Conservation (phyloP, 2,113 vertebrate species). For the Diadophis punctatus region DNA sequence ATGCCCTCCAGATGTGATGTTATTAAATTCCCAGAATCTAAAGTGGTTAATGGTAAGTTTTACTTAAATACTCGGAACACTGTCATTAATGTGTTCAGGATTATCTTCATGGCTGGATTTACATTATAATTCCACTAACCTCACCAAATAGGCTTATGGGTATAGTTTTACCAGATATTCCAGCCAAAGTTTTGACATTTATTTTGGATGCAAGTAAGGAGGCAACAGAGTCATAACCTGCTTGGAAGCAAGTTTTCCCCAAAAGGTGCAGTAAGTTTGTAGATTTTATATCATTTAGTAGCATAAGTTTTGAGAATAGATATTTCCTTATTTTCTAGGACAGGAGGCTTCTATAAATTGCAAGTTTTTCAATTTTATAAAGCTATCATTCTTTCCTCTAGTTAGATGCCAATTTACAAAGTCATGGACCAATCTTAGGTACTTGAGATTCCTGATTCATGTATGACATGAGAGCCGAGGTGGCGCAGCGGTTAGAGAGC, state of each 20-base stretch:
- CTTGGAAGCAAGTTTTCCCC: background rate
- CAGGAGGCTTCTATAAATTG: background rate
- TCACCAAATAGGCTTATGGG: background rate
- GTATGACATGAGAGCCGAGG: no score
- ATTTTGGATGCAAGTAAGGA: background rate
- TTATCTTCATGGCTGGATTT: background rate
- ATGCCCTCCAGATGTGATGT: background rate
- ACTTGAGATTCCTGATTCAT: background rate
- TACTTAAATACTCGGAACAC: background rate
- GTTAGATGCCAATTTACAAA: background rate
- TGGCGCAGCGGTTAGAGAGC: no score
- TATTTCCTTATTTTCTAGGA: background rate
- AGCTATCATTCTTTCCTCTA: background rate
- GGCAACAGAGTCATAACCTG: background rate
- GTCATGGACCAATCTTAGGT: background rate
- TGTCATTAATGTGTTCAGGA: background rate
- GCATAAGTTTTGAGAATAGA: background rate
- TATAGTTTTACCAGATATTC: background rate
- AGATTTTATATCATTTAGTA: background rate
- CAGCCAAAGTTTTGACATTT: background rate
- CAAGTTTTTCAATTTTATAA: background rate
- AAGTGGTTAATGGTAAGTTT: background rate
- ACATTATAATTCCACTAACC: background rate
- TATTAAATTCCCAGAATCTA: background rate
- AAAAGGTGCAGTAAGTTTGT: background rate